Percentiles rank a stretch among this genome's conserved stretches.
phyloP scores from a whole-genome alignment of 2,888 invertebrate species.

The Ariolimax columbianus region DNA sequence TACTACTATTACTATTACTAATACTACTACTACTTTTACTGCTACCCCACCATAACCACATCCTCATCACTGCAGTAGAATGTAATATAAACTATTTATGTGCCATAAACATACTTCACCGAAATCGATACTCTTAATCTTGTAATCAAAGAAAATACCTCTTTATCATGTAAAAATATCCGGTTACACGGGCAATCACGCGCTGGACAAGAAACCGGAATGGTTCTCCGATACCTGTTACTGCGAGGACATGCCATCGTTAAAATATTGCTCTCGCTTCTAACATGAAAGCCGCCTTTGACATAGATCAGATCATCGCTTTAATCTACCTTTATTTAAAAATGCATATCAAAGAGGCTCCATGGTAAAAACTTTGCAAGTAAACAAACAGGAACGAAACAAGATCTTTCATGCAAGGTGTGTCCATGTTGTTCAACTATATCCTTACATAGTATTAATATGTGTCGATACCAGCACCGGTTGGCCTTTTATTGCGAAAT shows the following conservation, averaged over 20 bases:
- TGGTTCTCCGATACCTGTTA: not conserved
- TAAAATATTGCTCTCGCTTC: not conserved
- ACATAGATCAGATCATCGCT: conserved; percentile 10
- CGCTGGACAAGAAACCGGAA: not conserved
- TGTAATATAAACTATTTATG: not conserved
- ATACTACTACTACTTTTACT: not conserved
- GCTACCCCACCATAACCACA: too few species aligned
- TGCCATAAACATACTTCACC: not conserved
- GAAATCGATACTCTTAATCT: conserved; percentile 17
- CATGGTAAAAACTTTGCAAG: not conserved
- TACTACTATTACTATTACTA: not conserved
- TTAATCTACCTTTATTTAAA: not conserved
- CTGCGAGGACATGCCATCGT: not conserved
- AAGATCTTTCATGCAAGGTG: not conserved
- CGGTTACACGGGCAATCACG: not conserved
- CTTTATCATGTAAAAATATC: not conserved
- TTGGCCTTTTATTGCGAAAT: too few species aligned
- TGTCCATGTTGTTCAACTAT: too few species aligned
- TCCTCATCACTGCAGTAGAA: not conserved
- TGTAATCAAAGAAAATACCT: not conserved
- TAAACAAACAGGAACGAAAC: not conserved
- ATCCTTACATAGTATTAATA: too few species aligned
- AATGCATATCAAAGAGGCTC: not conserved
- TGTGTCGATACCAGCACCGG: too few species aligned
- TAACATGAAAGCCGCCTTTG: not conserved